phyloP scores from a whole-genome alignment of 92 coral and sea anemone species.

The Phymanthus crucifer region DNA sequence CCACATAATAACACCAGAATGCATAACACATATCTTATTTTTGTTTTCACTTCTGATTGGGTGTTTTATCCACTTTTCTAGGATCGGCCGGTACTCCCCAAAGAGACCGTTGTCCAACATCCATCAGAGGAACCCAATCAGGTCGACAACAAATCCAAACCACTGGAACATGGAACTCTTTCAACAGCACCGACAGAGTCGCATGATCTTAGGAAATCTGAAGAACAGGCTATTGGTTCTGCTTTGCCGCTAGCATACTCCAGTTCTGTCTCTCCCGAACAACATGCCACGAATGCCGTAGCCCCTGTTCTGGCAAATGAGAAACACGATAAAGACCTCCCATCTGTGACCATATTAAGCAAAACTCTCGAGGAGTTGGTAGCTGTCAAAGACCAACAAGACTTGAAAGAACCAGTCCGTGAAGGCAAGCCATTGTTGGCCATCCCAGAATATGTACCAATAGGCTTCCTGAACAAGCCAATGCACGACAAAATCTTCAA shows the following conservation, averaged over 20 bases:
- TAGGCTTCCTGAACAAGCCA: slow-evolving; percentile 22
- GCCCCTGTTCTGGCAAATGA: not conserved
- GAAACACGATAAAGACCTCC: not conserved
- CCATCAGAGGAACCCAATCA: not conserved
- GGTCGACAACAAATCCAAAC: not conserved
- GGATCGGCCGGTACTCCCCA: slow-evolving; percentile 17
- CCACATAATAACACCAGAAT: too few species aligned
- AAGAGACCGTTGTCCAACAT: not conserved
- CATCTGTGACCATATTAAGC: not conserved
- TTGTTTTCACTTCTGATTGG: not conserved
- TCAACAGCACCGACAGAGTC: not conserved
- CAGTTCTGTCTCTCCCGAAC: not conserved
- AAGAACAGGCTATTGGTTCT: not conserved
- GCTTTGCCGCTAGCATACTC: not conserved
- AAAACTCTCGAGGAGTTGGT: not conserved
- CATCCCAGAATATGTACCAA: slow-evolving; percentile 20
- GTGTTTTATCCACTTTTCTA: not conserved
- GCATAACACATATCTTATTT: not conserved
- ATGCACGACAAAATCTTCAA: slow-evolving; percentile 9
- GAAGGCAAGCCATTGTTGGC: not conserved
- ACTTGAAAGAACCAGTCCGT: not conserved
- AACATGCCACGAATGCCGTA: not conserved
- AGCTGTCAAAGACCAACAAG: not conserved
- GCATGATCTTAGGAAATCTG: not conserved
- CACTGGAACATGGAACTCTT: not conserved